These are phyloP conservation scores for Heliconius aoede DNA, from an alignment of 2,888 invertebrate species.

Conservation along the genomic window DNA sequence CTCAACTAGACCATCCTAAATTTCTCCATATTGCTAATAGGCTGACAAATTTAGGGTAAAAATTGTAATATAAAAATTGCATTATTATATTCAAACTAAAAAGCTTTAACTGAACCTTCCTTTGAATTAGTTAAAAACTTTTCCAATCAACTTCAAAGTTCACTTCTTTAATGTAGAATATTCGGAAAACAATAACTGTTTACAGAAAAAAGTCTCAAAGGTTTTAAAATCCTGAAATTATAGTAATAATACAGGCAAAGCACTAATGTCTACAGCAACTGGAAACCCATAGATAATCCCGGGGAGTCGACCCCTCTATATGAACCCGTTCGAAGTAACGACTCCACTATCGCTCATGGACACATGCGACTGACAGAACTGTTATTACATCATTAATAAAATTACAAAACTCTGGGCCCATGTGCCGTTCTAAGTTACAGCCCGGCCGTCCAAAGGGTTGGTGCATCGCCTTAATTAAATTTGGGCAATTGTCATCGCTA, in stretches of 20 bases:
- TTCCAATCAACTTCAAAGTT: background rate
- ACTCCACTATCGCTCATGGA: slow-evolving; percentile 81
- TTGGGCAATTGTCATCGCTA: slow-evolving; percentile 75
- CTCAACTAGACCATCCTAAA: slow-evolving; percentile 48
- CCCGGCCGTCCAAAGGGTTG: slow-evolving; percentile 69
- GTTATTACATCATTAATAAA: slow-evolving; percentile 85
- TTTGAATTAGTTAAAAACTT: slow-evolving; percentile 9
- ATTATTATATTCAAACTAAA: background rate
- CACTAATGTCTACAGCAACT: slow-evolving; percentile 45
- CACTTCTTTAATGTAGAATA: slow-evolving; percentile 39
- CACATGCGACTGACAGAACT: slow-evolving; percentile 82
- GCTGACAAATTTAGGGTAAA: background rate
- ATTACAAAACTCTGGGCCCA: slow-evolving; percentile 82
- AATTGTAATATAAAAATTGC: background rate
- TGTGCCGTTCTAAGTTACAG: slow-evolving; percentile 73
- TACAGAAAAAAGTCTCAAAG: slow-evolving; percentile 39
- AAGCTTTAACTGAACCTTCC: background rate
- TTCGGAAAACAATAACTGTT: slow-evolving; percentile 40
- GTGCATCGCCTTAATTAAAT: slow-evolving; percentile 76
- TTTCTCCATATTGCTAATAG: slow-evolving; percentile 33
- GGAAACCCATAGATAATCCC: slow-evolving; percentile 73
- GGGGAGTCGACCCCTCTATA: slow-evolving; percentile 73
- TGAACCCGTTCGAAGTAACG: slow-evolving; percentile 81
- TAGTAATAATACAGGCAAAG: slow-evolving; percentile 36
- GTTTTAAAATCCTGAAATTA: slow-evolving; percentile 39